Conservation (phyloP, 2,113 vertebrate species). For the Alethe diademata region DNA sequence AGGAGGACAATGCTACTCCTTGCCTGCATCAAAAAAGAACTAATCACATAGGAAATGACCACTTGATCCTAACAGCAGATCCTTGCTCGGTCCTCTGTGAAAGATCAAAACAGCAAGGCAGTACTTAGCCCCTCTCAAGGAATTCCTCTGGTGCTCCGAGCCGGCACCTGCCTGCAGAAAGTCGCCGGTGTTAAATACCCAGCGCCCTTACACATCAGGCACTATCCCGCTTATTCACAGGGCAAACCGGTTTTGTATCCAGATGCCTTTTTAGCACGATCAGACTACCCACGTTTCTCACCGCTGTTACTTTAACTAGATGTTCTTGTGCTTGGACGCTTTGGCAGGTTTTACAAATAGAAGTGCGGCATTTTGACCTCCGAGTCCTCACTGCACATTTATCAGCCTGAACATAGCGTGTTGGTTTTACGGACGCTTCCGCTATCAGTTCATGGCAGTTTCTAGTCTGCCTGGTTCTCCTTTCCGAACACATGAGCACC, state of each 20-base stretch:
- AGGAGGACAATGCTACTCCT: not conserved
- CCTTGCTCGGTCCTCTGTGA: not conserved
- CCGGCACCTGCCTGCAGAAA: not conserved
- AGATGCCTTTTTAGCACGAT: not conserved
- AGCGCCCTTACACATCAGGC: not conserved
- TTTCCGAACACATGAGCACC: not conserved
- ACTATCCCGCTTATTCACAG: not conserved
- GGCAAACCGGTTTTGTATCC: not conserved
- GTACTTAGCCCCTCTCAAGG: not conserved
- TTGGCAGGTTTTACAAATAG: conserved; percentile 2
- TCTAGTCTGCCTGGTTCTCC: not conserved
- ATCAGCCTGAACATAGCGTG: not conserved
- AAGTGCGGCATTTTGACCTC: not conserved
- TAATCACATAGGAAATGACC: not conserved
- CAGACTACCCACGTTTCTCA: not conserved
- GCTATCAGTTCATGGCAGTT: not conserved
- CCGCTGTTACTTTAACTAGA: not conserved
- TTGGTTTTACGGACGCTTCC: not conserved
- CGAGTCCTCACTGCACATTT: not conserved
- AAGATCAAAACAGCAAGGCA: not conserved
- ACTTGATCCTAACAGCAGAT: not conserved
- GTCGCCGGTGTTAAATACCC: not conserved
- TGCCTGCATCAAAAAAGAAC: not conserved
- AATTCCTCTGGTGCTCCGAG: not conserved
- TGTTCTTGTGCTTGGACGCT: not conserved